Evolutionary conservation across 1,140 invertebrate species (phyloP).

Genomic region (Zaprionus nigranus): DNA sequence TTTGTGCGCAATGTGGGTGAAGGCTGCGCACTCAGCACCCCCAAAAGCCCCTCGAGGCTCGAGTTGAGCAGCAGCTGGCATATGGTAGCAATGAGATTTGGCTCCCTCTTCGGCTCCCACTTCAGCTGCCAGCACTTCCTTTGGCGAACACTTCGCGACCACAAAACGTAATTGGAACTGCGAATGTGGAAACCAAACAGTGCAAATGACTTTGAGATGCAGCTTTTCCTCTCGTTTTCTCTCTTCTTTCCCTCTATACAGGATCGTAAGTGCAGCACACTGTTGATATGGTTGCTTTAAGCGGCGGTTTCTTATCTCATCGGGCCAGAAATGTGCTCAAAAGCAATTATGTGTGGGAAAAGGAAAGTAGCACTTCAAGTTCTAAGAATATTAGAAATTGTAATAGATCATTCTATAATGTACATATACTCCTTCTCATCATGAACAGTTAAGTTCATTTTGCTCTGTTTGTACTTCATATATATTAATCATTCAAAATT

Average conservation of each 20-base stretch:
- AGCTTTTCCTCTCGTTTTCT: conserved; percentile 30
- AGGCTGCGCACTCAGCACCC: conserved; percentile 13
- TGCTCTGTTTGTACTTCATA: background rate
- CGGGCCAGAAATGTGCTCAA: background rate
- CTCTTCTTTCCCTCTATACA: background rate
- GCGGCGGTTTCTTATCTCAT: background rate
- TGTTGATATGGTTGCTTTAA: background rate
- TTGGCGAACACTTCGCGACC: conserved; percentile 39
- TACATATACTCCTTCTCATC: background rate
- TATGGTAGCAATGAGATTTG: conserved; percentile 10
- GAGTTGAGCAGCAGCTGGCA: background rate
- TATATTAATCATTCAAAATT: no score
- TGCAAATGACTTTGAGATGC: conserved; percentile 63
- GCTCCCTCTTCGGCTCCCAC: background rate
- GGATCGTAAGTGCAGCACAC: background rate
- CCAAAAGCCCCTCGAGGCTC: background rate
- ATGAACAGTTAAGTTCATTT: background rate
- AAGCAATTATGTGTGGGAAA: background rate
- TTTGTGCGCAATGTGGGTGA: conserved; percentile 34
- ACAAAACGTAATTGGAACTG: conserved; percentile 71
- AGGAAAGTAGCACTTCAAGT: background rate
- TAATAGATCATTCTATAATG: background rate
- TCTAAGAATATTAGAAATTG: no score
- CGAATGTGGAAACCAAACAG: conserved; percentile 63
- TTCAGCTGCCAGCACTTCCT: background rate